Evolutionary conservation across 2,113 vertebrate species (phyloP).

Genomic region (Scortum barcoo): DNA sequence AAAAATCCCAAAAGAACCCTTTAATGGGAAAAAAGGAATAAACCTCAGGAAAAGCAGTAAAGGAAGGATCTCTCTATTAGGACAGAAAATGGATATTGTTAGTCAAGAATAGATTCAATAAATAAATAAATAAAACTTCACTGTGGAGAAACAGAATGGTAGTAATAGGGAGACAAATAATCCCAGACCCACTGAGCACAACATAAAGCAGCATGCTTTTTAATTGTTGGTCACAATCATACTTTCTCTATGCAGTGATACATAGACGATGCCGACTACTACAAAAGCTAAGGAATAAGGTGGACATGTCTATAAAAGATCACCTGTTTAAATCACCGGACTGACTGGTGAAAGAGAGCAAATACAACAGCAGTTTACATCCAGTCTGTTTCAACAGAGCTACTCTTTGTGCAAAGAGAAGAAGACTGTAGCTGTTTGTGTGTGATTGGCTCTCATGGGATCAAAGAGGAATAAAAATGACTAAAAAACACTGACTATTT

Average conservation of each 20-base stretch:
- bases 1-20: neutral
- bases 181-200: neutral
- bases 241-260: neutral
- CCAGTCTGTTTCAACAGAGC: neutral
- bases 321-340: neutral
- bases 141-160: neutral
- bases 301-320: neutral
- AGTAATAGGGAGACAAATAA: neutral
- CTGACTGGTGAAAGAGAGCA: neutral
- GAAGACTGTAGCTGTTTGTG: neutral
- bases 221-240: neutral
- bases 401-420: neutral
- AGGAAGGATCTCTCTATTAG: neutral
- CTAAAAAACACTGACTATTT: neutral
- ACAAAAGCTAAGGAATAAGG: neutral
- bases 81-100: neutral
- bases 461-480: neutral
- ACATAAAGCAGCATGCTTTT: neutral
- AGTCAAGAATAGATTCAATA: neutral
- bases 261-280: neutral
- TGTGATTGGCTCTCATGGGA: neutral
- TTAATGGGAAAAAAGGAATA: neutral
- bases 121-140: neutral
- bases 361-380: neutral
- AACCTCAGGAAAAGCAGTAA: too few species aligned